Evolutionary conservation across 2,113 vertebrate species (phyloP).

Genomic region (Oceanodroma tethys): DNA sequence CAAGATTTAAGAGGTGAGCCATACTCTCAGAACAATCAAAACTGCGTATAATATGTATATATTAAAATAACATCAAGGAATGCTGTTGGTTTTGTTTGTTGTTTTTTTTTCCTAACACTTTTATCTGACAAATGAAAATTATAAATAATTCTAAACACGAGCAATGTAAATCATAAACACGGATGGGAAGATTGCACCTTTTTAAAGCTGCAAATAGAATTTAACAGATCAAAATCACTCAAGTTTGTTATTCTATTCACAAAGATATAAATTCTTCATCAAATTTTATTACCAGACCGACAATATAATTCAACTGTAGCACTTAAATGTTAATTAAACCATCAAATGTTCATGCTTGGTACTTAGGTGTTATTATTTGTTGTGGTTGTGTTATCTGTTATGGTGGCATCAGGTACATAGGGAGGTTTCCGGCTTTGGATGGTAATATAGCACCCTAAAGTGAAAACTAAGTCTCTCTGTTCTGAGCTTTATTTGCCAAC

Average conservation of each 20-base stretch:
- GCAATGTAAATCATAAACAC: not conserved
- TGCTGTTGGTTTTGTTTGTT: not conserved
- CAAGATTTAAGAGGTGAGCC: not conserved
- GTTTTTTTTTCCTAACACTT: not conserved
- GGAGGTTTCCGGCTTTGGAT: not conserved
- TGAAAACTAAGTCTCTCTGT: not conserved
- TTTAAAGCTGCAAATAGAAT: conserved; percentile 46
- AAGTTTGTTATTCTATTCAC: conserved; percentile 25
- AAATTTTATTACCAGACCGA: conserved; percentile 43
- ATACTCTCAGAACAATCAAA: not conserved
- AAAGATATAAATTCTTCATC: conserved; percentile 48
- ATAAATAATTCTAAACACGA: not conserved
- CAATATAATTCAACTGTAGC: conserved; percentile 15
- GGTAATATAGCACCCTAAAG: not conserved
- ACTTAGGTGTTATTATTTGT: not conserved
- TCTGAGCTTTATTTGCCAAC: not conserved
- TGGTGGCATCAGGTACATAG: not conserved
- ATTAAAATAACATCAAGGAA: not conserved
- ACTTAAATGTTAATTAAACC: conserved; percentile 15
- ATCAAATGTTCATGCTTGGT: not conserved
- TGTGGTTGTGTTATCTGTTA: not conserved
- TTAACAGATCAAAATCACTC: conserved; percentile 55
- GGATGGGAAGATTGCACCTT: not conserved
- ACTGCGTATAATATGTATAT: not conserved
- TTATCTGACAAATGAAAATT: not conserved